Evolutionary conservation across 2,888 invertebrate genomes (phyloP).

Genomic region (Imbricaverruca yamaguchii): DNA sequence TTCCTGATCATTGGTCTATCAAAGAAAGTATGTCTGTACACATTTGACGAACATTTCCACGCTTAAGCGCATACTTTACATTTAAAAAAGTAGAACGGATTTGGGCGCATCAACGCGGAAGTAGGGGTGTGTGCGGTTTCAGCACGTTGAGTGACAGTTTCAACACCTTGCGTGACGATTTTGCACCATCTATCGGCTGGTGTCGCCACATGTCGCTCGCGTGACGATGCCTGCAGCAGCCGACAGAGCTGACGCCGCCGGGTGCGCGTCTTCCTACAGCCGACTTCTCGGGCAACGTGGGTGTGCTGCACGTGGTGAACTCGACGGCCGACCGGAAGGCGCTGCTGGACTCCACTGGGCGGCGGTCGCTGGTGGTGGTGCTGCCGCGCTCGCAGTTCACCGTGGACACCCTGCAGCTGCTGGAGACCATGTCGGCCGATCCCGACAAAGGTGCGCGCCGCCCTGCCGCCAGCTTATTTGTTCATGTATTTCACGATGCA

Average conservation of each 20-base stretch:
- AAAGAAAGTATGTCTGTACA: too few species aligned
- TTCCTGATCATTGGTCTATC: too few species aligned
- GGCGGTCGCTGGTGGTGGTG: constrained; percentile 70
- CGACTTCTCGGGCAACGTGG: constrained; percentile 66
- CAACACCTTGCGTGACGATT: neutral
- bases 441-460: neutral
- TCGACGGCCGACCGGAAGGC: constrained; percentile 59
- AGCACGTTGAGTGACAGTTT: neutral
- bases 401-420: neutral
- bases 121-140: neutral
- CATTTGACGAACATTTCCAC: too few species aligned
- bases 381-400: constrained; percentile 57
- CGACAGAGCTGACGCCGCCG: neutral
- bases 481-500: too few species aligned
- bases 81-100: too few species aligned
- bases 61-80: too few species aligned
- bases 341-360: constrained; percentile 59
- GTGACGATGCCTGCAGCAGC: neutral
- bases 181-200: neutral
- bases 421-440: neutral
- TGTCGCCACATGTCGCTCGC: too few species aligned
- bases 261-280: constrained; percentile 37
- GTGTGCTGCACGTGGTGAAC: constrained; percentile 67
- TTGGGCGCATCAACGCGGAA: too few species aligned
- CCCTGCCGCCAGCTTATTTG: too few species aligned